Percentiles rank a stretch among this genome's conserved stretches.
Evolutionary conservation across 64 coral and sea anemone genomes (phyloP).

Genomic region (Acropora tenuis): DNA sequence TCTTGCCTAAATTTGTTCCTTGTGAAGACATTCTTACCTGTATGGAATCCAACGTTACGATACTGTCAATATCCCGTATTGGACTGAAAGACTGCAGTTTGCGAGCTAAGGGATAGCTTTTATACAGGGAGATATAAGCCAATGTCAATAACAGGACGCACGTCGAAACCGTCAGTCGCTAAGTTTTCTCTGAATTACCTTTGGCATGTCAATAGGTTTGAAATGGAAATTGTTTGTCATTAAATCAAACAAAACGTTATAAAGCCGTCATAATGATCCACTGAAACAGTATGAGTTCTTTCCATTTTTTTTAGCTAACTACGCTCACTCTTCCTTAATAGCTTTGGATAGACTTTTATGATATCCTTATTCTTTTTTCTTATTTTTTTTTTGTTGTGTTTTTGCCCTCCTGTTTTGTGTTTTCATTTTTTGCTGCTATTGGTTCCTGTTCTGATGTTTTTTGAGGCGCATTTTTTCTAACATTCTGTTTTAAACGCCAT

Average conservation of each 20-base stretch:
- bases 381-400: not conserved
- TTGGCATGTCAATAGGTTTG: not conserved
- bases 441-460: too few relatives aligned
- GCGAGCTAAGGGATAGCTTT: too few relatives aligned
- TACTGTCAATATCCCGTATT: not conserved
- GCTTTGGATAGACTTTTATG: not conserved
- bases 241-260: not conserved
- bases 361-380: not conserved
- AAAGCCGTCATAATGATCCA: not conserved
- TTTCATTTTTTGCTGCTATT: not conserved
- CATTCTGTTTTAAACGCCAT: too few relatives aligned
- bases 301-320: not conserved
- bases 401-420: not conserved
- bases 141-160: not conserved
- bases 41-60: not conserved
- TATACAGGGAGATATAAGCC: not conserved
- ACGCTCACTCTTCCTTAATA: not conserved
- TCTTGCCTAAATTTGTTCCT: not conserved
- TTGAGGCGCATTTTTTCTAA: too few relatives aligned
- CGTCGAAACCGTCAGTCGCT: not conserved
- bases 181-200: not conserved
- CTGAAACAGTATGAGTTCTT: not conserved
- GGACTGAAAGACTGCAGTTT: too few relatives aligned
- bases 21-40: not conserved
- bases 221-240: not conserved